phyloP scores from a whole-genome alignment of 1,140 invertebrate genomes.

The Macrosteles quadrilineatus region DNA sequence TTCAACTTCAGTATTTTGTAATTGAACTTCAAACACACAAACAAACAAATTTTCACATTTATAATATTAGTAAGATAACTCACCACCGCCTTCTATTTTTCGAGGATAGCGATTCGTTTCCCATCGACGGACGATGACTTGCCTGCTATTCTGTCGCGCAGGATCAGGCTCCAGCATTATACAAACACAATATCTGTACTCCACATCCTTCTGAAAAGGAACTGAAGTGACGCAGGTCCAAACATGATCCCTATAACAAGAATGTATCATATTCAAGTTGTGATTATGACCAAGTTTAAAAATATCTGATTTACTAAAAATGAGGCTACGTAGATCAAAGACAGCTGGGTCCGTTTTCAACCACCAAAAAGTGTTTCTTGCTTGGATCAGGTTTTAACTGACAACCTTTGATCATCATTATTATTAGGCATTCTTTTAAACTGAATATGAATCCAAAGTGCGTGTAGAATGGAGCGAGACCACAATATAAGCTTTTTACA shows the following conservation, averaged over 20 bases:
- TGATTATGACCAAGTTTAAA: neutral
- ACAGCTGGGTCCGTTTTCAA: neutral
- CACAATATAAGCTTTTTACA: too few species aligned
- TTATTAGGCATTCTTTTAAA: too few species aligned
- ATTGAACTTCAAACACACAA: too few species aligned
- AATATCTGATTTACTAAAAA: conserved; percentile 11
- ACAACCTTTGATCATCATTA: neutral
- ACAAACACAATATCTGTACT: conserved; percentile 80
- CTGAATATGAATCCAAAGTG: too few species aligned
- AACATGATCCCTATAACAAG: conserved; percentile 34
- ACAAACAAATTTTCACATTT: too few species aligned
- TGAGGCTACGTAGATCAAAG: neutral
- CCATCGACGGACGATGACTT: conserved; percentile 73
- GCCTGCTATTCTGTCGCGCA: conserved; percentile 55
- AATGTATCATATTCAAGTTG: neutral
- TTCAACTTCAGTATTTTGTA: too few species aligned
- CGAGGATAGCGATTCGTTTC: conserved; percentile 78
- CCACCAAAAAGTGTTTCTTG: conserved; percentile 2
- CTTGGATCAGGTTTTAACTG: neutral
- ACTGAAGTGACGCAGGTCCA: conserved; percentile 44
- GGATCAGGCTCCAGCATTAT: conserved; percentile 52
- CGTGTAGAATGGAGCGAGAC: too few species aligned
- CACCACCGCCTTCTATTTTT: conserved; percentile 56
- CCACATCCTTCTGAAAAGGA: conserved; percentile 57
- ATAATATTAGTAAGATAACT: too few species aligned